These are phyloP conservation scores for Ailuropoda melanoleuca DNA, from an alignment of 2,113 vertebrate species.

Conservation along the genomic window DNA sequence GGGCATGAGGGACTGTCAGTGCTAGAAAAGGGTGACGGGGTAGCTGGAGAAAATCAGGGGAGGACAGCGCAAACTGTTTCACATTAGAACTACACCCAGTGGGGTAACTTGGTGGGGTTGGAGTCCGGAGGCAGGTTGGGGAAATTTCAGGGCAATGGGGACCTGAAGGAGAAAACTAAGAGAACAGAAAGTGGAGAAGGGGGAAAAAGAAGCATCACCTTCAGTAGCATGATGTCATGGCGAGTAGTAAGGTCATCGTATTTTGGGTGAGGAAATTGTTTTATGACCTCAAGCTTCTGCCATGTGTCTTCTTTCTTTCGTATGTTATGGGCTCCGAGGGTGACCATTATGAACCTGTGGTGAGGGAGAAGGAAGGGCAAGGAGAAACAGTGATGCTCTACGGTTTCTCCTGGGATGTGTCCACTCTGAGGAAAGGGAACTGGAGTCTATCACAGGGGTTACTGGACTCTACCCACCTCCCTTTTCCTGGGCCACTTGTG, in stretches of 20 bases:
- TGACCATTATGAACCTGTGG: constrained; percentile 43
- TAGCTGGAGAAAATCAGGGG: neutral
- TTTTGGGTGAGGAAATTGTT: constrained; percentile 60
- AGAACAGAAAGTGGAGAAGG: neutral
- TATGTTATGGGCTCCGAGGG: constrained; percentile 54
- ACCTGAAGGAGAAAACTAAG: neutral
- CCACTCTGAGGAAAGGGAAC: neutral
- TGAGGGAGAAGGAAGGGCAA: neutral
- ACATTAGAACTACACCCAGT: neutral
- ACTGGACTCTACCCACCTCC: neutral
- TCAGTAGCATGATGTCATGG: constrained; percentile 71
- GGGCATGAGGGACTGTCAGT: neutral
- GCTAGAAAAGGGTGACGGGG: neutral
- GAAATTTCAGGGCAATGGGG: neutral
- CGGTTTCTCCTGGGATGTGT: neutral
- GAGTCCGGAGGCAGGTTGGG: neutral
- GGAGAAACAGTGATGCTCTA: neutral
- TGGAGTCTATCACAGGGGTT: neutral
- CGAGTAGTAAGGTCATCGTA: rapidly evolving
- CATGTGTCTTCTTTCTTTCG: neutral
- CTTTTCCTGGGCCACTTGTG: neutral
- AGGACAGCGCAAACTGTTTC: neutral
- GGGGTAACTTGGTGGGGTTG: neutral
- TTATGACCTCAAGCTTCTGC: constrained; percentile 45
- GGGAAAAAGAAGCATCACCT: constrained; percentile 37